Conservation (phyloP, 2,888 invertebrate species). For the Xanthostigma xanthostigma region DNA sequence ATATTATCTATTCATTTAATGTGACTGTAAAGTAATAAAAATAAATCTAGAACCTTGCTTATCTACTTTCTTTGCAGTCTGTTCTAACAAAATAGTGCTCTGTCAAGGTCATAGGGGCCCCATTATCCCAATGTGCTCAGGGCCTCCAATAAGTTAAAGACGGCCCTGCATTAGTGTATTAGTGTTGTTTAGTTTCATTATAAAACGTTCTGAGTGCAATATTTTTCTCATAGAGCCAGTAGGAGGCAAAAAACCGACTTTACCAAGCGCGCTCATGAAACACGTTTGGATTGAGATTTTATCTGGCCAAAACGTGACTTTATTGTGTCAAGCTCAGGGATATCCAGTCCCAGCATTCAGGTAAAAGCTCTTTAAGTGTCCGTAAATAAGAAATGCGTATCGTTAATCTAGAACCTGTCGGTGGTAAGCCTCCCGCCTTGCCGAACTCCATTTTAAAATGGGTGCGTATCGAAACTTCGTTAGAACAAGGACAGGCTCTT, state of each 20-base stretch:
- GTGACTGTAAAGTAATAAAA: no score
- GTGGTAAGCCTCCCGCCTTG: constrained; percentile 23
- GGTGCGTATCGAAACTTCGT: constrained; percentile 21
- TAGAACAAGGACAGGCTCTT: constrained; percentile 23
- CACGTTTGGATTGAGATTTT: constrained; percentile 36
- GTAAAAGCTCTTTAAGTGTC: constrained; percentile 20
- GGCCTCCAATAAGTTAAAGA: no score
- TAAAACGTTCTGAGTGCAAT: constrained; percentile 2
- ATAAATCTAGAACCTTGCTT: no score
- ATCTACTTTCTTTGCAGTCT: no score
- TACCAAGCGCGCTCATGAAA: constrained; percentile 39
- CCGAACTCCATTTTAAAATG: constrained; percentile 20
- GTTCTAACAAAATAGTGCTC: no score
- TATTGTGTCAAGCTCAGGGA: constrained; percentile 43
- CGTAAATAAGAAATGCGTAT: constrained; percentile 7
- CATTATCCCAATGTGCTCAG: no score
- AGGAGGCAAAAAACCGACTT: constrained; percentile 40
- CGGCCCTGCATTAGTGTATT: no score
- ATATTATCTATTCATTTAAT: no score
- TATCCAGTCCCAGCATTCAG: constrained; percentile 36
- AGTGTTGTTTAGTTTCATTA: background rate
- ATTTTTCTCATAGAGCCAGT: constrained; percentile 26
- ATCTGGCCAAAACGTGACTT: constrained; percentile 22
- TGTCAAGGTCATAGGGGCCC: no score
- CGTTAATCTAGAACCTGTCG: constrained; percentile 22